Conservation (phyloP, 2,797 vertebrate species). For the Buceros bicornis region DNA sequence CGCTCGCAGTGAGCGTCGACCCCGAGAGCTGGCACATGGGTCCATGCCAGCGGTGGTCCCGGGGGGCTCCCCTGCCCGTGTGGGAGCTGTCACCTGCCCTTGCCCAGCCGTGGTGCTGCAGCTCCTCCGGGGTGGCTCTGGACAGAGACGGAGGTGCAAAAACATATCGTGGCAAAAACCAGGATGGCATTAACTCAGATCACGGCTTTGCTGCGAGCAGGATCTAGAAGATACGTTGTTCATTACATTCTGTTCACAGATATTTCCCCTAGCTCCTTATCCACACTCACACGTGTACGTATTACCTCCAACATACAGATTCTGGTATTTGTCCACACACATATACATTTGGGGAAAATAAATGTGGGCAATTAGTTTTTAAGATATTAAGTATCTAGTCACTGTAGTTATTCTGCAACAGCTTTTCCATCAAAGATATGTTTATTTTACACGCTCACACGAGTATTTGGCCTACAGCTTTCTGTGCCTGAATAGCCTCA, state of each 20-base stretch:
- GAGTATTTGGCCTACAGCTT: not conserved
- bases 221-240: not conserved
- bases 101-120: accelerated
- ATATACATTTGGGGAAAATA: not conserved
- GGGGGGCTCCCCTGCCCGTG: not conserved
- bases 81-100: not conserved
- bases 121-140: not conserved
- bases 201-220: not conserved
- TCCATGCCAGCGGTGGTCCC: not conserved
- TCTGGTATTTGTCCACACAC: not conserved
- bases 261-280: not conserved
- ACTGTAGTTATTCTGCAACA: not conserved
- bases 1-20: accelerated
- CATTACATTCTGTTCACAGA: not conserved
- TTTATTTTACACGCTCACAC: not conserved
- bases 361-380: not conserved
- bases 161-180: not conserved
- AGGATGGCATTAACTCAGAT: not conserved
- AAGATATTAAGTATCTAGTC: not conserved
- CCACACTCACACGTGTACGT: not conserved
- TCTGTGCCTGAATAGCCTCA: not conserved
- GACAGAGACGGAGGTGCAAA: not conserved
- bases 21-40: not conserved
- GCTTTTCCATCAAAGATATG: not conserved
- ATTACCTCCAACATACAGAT: not conserved